Conservation (phyloP, 2,888 invertebrate species). For the Lithophane ornitopus region DNA sequence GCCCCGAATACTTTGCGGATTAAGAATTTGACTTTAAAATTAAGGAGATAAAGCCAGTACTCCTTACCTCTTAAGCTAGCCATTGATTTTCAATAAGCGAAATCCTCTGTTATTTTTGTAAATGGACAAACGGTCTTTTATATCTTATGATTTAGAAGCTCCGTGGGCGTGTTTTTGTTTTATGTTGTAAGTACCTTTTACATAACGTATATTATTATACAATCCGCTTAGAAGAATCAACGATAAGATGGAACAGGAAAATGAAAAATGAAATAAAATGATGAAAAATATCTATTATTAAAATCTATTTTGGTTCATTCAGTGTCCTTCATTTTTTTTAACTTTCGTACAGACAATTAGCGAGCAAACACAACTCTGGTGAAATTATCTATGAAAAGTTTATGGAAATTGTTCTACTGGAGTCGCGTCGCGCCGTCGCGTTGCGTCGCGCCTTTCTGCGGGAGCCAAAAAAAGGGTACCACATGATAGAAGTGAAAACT, state of each 20-base stretch:
- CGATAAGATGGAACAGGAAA: not conserved
- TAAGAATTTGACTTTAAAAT: slow-evolving; percentile 87
- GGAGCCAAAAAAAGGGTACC: not conserved
- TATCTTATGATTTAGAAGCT: slow-evolving; percentile 6
- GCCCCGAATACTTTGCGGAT: slow-evolving; percentile 81
- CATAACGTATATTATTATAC: not conserved
- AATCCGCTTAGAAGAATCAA: slow-evolving; percentile 29
- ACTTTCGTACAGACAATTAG: no score
- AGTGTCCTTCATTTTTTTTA: not conserved
- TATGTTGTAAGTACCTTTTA: slow-evolving; percentile 31
- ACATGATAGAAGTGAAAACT: not conserved
- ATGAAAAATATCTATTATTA: not conserved
- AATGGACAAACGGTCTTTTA: slow-evolving; percentile 47
- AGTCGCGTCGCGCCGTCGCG: no score
- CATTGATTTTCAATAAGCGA: slow-evolving; percentile 78
- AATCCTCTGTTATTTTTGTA: slow-evolving; percentile 69
- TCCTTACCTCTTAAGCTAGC: slow-evolving; percentile 74
- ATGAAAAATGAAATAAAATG: not conserved
- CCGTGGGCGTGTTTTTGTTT: slow-evolving; percentile 22
- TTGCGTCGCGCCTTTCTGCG: no score
- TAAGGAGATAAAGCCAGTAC: slow-evolving; percentile 80
- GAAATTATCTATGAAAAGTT: no score
- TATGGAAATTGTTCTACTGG: no score
- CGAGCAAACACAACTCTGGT: no score
- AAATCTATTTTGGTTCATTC: not conserved